Percentiles rank a stretch among this genome's conserved stretches.
Evolutionary conservation across 2,888 invertebrate genomes (phyloP).

Genomic region (Pristionchus fissidentatus): DNA sequence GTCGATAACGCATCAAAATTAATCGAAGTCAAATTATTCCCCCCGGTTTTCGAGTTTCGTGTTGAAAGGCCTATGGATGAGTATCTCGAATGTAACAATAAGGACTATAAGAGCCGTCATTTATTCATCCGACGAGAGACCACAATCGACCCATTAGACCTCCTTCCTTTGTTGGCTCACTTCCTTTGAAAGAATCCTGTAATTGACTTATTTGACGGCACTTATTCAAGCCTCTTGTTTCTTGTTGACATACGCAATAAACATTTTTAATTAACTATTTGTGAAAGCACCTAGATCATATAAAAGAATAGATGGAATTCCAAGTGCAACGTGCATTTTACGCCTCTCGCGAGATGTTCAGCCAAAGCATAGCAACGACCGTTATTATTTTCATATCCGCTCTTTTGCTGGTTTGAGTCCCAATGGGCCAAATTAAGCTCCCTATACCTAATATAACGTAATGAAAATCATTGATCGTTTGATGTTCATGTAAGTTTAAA

Average conservation of each 20-base stretch:
- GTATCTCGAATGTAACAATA: background rate
- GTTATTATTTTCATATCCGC: too few species aligned
- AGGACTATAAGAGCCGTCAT: background rate
- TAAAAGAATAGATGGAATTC: background rate
- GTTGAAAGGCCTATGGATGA: slow-evolving; percentile 28
- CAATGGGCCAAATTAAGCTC: too few species aligned
- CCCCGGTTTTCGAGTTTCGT: slow-evolving; percentile 27
- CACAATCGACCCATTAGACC: slow-evolving; percentile 43
- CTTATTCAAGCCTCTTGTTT: background rate
- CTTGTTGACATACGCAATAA: background rate
- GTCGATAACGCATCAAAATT: slow-evolving; percentile 32
- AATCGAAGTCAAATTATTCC: slow-evolving; percentile 5
- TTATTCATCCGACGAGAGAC: slow-evolving; percentile 38
- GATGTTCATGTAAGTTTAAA: too few species aligned
- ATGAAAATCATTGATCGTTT: too few species aligned
- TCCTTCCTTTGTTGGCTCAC: slow-evolving; percentile 20
- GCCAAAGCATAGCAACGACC: too few species aligned
- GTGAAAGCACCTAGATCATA: background rate
- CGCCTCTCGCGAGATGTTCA: too few species aligned
- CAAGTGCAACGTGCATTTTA: background rate
- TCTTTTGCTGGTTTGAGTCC: too few species aligned
- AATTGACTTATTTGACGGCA: background rate
- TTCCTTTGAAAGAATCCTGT: slow-evolving; percentile 32
- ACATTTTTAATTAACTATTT: background rate
- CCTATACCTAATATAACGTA: too few species aligned